Conservation (phyloP, 2,113 vertebrate species). For the Phycodurus eques region DNA sequence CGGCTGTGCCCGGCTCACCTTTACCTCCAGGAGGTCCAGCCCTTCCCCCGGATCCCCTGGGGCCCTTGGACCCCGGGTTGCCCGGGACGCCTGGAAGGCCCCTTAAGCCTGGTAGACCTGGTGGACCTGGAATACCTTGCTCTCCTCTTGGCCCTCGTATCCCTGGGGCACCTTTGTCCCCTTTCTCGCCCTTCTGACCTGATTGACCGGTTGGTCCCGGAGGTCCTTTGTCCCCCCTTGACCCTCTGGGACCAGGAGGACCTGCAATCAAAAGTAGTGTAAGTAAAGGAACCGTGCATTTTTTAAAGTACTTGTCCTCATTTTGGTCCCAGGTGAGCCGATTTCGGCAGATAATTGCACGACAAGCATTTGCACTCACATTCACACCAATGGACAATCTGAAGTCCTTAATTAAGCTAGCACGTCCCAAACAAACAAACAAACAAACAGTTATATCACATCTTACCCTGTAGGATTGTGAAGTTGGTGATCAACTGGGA, state of each 20-base stretch:
- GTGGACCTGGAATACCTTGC: conserved; percentile 79
- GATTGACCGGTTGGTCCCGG: conserved; percentile 79
- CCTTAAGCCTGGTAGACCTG: conserved; percentile 83
- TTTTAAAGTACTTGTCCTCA: neutral
- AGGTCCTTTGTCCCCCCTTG: conserved; percentile 88
- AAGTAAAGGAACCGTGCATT: neutral
- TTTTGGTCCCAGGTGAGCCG: no score
- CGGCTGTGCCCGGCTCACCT: conserved; percentile 84
- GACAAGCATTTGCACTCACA: no score
- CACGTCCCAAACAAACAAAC: neutral
- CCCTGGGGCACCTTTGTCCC: conserved; percentile 85
- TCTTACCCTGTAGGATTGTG: conserved; percentile 90
- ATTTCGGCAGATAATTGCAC: no score
- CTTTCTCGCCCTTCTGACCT: conserved; percentile 89
- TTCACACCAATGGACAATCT: no score
- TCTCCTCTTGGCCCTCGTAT: conserved; percentile 82
- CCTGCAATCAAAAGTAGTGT: conserved; percentile 75
- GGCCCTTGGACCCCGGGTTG: conserved; percentile 85
- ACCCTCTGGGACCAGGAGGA: conserved; percentile 90
- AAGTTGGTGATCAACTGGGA: conserved; percentile 96
- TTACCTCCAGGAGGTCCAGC: conserved; percentile 83
- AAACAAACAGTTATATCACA: neutral
- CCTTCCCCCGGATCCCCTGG: conserved; percentile 89
- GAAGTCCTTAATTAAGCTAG: no score
- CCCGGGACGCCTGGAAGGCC: conserved; percentile 86